A percentile compares a stretch with the other conserved stretches of the same genome.
Conservation (phyloP, 53 echinoderm and acorn worm genomes). For the Mesocentrotus franciscanus region DNA sequence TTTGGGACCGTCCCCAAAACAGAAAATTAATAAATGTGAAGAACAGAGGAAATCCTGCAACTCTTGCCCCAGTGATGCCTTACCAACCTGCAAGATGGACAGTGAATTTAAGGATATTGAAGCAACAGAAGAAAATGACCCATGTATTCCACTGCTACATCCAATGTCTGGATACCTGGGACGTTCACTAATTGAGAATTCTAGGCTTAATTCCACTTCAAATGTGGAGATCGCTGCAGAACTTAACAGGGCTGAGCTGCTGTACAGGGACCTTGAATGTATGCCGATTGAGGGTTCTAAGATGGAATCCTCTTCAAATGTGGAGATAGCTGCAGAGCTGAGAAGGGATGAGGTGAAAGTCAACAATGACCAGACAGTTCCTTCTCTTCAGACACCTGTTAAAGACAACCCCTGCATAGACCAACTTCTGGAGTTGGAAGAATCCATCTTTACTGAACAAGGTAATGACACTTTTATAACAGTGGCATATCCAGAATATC, state of each 20-base stretch:
- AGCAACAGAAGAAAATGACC: neutral
- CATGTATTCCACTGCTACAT: neutral
- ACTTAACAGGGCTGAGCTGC: too few species aligned
- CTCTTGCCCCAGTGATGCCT: neutral
- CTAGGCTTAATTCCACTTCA: too few species aligned
- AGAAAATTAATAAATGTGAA: neutral
- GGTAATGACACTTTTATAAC: neutral
- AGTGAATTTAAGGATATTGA: neutral
- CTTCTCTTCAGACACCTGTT: neutral
- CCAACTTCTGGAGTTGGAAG: slow-evolving; percentile 24
- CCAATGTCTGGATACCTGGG: neutral
- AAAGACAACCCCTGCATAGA: neutral
- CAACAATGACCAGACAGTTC: slow-evolving; percentile 38
- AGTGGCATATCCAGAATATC: too few species aligned
- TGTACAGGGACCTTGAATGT: neutral
- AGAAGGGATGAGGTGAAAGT: neutral
- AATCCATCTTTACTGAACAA: slow-evolving; percentile 36
- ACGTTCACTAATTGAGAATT: too few species aligned
- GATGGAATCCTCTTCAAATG: neutral
- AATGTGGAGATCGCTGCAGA: too few species aligned
- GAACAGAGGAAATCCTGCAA: neutral
- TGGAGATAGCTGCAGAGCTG: neutral
- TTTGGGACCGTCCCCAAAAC: slow-evolving; percentile 14
- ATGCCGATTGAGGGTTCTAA: neutral
- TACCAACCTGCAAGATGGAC: neutral